Conservation (phyloP, 2,797 vertebrate species). For the Petrocephalus schoutedeni region DNA sequence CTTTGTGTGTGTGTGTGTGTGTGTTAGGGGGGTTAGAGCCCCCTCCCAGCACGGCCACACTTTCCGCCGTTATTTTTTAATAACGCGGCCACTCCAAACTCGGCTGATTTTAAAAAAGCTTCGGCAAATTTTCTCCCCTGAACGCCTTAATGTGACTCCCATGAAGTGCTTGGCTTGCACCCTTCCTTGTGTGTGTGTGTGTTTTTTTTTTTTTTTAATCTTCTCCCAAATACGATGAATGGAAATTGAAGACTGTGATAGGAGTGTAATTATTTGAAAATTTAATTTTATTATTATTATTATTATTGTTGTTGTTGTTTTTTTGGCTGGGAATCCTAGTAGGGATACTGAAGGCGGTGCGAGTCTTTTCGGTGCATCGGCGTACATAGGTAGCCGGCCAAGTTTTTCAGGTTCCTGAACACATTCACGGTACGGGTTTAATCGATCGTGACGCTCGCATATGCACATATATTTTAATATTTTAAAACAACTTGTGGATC, state of each 20-base stretch:
- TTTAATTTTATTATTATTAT: background rate
- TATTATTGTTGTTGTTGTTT: background rate
- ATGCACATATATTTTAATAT: background rate
- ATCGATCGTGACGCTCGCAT: background rate
- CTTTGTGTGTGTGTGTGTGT: constrained; percentile 11
- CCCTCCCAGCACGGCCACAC: background rate
- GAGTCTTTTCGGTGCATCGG: background rate
- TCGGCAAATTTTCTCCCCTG: background rate
- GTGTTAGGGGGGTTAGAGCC: background rate
- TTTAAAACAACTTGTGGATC: constrained; percentile 28
- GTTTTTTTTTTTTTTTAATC: background rate
- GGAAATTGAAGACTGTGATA: background rate
- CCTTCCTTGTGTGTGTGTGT: background rate
- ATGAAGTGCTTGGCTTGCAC: background rate
- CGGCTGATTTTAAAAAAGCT: background rate
- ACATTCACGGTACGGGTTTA: constrained; percentile 11
- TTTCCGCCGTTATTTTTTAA: background rate
- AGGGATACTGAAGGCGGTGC: background rate
- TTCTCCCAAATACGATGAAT: background rate
- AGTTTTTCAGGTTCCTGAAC: constrained; percentile 10
- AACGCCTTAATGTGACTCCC: background rate
- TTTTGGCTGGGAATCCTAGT: background rate
- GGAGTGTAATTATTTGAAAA: background rate
- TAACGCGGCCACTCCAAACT: background rate
- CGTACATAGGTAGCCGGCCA: background rate